Conservation (phyloP, 1,140 invertebrate species). For the Apocrypta bakeri region DNA sequence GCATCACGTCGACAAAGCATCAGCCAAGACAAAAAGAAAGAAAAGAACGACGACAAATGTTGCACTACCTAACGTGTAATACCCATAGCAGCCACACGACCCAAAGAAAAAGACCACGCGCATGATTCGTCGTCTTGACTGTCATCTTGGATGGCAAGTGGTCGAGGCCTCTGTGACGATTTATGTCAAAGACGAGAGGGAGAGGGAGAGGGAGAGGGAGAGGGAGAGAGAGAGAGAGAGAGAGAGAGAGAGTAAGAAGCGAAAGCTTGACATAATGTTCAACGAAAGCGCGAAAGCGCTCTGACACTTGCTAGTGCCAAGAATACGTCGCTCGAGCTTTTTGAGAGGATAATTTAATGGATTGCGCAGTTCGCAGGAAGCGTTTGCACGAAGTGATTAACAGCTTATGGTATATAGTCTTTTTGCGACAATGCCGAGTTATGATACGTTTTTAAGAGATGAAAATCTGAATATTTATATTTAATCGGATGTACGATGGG, state of each 20-base stretch:
- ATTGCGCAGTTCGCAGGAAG: too few relatives aligned
- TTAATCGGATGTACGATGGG: too few relatives aligned
- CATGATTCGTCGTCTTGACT: neutral
- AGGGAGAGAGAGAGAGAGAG: neutral
- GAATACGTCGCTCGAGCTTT: neutral
- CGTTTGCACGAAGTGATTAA: conserved; percentile 29
- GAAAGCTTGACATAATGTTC: too few relatives aligned
- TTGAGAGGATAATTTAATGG: too few relatives aligned
- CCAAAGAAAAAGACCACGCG: neutral
- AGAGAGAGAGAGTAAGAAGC: neutral
- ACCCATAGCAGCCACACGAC: neutral
- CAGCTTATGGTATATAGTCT: neutral
- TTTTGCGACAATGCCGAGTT: too few relatives aligned
- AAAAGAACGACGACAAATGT: neutral
- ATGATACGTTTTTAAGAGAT: too few relatives aligned
- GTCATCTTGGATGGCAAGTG: conserved; percentile 44
- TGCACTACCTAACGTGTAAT: conserved; percentile 7
- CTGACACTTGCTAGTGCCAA: conserved; percentile 12
- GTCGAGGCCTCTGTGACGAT: conserved; percentile 11
- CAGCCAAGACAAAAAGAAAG: neutral
- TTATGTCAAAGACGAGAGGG: conserved; percentile 6
- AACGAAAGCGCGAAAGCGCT: too few relatives aligned
- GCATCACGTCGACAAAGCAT: neutral
- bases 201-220: too few relatives aligned
- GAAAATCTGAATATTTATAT: too few relatives aligned